These are phyloP conservation scores for Bursaphelenchus okinawaensis DNA, from an alignment of 2,888 invertebrate species.

Conservation along the genomic window DNA sequence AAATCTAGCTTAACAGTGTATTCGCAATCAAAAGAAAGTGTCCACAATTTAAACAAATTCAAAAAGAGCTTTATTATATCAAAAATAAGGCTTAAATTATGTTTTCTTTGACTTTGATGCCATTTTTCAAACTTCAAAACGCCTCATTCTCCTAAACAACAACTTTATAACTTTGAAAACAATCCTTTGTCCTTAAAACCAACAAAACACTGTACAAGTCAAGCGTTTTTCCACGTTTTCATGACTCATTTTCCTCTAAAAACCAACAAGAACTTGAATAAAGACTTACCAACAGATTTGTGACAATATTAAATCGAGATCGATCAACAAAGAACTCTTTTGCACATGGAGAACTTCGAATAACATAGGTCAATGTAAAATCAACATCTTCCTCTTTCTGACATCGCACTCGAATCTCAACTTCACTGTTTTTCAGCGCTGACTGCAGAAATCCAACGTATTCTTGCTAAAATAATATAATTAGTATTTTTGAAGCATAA, in stretches of 20 bases:
- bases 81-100: no score
- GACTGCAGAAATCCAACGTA: slow-evolving; percentile 53
- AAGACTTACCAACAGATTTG: slow-evolving; percentile 28
- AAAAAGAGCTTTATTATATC: no score
- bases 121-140: no score
- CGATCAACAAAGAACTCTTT: slow-evolving; percentile 50
- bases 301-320: slow-evolving; percentile 27
- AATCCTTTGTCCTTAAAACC: no score
- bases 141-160: no score
- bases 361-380: slow-evolving; percentile 46
- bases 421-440: slow-evolving; percentile 49
- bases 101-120: no score
- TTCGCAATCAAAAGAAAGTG: no score
- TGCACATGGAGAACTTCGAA: slow-evolving; percentile 55
- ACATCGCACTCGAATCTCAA: slow-evolving; percentile 46
- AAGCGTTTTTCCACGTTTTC: no score
- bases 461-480: slow-evolving; percentile 41
- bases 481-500: neutral
- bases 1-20: no score
- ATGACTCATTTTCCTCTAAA: neutral
- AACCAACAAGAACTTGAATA: neutral
- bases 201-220: no score
- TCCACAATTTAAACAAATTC: no score
- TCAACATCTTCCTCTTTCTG: slow-evolving; percentile 38
- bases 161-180: no score